Base-by-base conservation (phyloP, 2,113 vertebrate genomes). In the Puffinus mauretanicus region DNA sequence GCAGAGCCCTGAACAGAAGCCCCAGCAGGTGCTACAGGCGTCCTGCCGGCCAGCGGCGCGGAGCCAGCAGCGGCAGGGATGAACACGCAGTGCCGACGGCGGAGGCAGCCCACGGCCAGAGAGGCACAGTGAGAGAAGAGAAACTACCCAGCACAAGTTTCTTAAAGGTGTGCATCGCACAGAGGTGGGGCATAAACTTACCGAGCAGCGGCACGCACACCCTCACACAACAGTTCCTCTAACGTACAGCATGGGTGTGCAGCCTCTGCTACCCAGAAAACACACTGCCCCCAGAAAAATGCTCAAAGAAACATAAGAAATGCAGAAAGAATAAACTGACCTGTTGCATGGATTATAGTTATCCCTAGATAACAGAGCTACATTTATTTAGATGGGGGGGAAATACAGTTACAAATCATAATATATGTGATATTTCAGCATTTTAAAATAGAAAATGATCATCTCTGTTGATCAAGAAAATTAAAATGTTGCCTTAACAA, bases 1-100 rank as follows among this genome's bases (percentile, higher is more conserved):
- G 13, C 95, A 95, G 97, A 97, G 98, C 95, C 88, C 82, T 57
- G 93, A 91, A 86, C 98, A 98, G 93, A 96, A 94, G 73, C 32
- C 85, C 76, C 97, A 98, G 98, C 98, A 98, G 97, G 96, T 82
- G 78, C 96, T 71, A 92, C 95, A 98, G 81, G 97, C 57, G 5
- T 94, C 66, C 82, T 52, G 47, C 51, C 76, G 57, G 1, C 62
- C 1, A 0, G 66, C n/a, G 0, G 76, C 5, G 5, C 1, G 0
- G 13, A 19, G 93, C 91, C 91, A 80, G 62, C 86, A 82, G 86
- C 32, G 51, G 77, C 82, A 67, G 69, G 67, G 58, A 95, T 49
- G 85, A 96, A 25, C 84, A 60, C 2, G 2, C 27, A 2, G 65
- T 9, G 3, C 44, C 3, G 1, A 22, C 0, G 0, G 65, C 2